A percentile compares a stretch with the other conserved stretches of the same genome.
These are phyloP conservation scores for Sebastes cheni DNA, from an alignment of 2,797 vertebrate species.

Conservation along the genomic window DNA sequence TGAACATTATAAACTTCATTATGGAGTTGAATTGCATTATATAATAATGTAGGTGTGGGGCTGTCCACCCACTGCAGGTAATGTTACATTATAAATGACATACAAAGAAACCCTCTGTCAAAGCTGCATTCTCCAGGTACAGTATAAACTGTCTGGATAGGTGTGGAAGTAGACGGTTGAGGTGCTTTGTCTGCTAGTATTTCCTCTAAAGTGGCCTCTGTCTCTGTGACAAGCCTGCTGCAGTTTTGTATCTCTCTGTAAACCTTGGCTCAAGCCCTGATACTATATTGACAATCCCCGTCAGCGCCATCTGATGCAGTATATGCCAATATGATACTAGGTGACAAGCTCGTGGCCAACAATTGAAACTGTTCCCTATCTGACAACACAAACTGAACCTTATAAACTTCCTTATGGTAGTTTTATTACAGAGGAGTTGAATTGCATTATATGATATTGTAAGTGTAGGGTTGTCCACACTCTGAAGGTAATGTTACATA, in stretches of 20 bases:
- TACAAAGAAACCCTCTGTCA: background rate
- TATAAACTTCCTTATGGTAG: background rate
- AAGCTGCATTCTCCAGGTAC: background rate
- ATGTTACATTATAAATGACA: background rate
- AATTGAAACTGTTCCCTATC: too few relatives aligned
- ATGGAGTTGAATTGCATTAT: background rate
- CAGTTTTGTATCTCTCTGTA: background rate
- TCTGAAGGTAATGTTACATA: background rate
- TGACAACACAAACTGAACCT: background rate
- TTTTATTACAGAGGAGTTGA: background rate
- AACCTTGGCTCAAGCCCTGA: constrained; percentile 1
- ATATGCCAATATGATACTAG: background rate
- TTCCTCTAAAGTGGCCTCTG: background rate
- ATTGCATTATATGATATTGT: background rate
- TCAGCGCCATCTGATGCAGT: background rate
- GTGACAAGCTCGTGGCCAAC: background rate
- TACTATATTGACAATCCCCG: constrained; percentile 9
- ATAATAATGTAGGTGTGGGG: background rate
- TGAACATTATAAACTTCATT: background rate
- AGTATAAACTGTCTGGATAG: background rate
- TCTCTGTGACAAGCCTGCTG: background rate
- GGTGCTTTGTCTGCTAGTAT: background rate
- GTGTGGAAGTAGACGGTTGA: background rate
- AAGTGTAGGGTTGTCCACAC: background rate
- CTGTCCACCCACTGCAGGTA: background rate